Evolutionary conservation across 1,140 invertebrate genomes (phyloP), one percentile per base, ranked within the genome.

Genomic region (Thaumatotibia leucotreta): DNA sequence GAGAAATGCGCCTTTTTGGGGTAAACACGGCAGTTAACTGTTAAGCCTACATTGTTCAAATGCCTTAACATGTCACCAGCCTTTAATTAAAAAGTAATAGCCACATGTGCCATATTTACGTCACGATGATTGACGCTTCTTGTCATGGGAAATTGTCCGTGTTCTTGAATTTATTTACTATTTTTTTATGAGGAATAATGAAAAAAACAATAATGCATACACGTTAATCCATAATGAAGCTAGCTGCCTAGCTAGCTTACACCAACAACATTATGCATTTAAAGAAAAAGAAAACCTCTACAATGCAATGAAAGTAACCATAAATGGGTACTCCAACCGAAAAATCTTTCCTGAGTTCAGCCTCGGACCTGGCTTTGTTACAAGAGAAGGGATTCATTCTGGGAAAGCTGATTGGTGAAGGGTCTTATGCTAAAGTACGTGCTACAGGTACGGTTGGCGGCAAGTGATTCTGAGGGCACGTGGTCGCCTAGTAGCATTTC

Each of bases 371-470:
- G 6, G 64, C 69, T 49, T 68, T 88, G 14, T 72, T 91, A 61
- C 74, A 85, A 74, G 88, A 91, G 67, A 87, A 84, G 67, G 88
- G 87, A 20, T 89, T 87, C 66, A 74, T 82, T 33, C 67, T 89
- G 39, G 85, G 87, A 54, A 90, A 87, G 76, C 71, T 84, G 6
- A 74, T 89, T 23, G 86, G 89, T 32, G 82, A 89, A 76, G 88
- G 87, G 11, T 89, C 88, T 10, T 91, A 91, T 67, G 87, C 86
- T 63, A 91, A 88, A 80, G 87, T 91, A 79, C 75, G 61, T 62
- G 39, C 39, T 45, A 8, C 39, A 45, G 39, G 39, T 45, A 45
- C 14, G 35, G 35, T n/a, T 45, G 33, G 33, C 33, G 33, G 33
- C 33, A 14, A 35, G 3, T 20, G 4, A 17, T n/a, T n/a, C n/a